Evolutionary conservation across 2,113 vertebrate species (phyloP).

Genomic region (Chamaetylas fuelleborni): DNA sequence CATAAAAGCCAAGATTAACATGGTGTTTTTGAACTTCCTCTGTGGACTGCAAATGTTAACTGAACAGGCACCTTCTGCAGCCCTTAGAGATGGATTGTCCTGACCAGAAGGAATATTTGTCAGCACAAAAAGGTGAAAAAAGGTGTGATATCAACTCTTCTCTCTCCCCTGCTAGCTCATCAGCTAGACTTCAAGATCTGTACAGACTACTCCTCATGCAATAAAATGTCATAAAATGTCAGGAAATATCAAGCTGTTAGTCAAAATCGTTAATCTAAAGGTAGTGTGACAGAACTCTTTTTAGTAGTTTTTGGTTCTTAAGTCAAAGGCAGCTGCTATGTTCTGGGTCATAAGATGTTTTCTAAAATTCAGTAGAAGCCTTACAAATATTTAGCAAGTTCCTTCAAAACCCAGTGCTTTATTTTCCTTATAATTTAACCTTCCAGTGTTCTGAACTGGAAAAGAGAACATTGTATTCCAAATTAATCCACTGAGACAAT

Average conservation of each 20-base stretch:
- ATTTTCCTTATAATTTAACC: background rate
- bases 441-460: slow-evolving; percentile 17
- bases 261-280: slow-evolving; percentile 41
- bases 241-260: slow-evolving; percentile 30
- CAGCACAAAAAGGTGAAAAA: background rate
- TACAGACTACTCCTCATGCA: background rate
- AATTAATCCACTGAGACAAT: slow-evolving; percentile 16
- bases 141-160: background rate
- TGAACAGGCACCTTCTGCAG: background rate
- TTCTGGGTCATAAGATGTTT: slow-evolving; percentile 56
- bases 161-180: background rate
- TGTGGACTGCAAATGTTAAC: background rate
- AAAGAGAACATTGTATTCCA: slow-evolving; percentile 42
- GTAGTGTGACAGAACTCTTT: slow-evolving; percentile 43
- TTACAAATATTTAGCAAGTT: slow-evolving; percentile 58
- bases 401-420: background rate
- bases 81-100: background rate
- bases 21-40: background rate
- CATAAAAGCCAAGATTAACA: background rate
- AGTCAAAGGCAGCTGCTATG: slow-evolving; percentile 62
- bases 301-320: background rate
- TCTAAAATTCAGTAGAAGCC: slow-evolving; percentile 45
- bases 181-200: background rate
- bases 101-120: background rate
- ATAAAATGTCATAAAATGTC: slow-evolving; percentile 30